phyloP scores from a whole-genome alignment of 37 sponge, comb jelly and placozoan species.

The Amphimedon queenslandica region DNA sequence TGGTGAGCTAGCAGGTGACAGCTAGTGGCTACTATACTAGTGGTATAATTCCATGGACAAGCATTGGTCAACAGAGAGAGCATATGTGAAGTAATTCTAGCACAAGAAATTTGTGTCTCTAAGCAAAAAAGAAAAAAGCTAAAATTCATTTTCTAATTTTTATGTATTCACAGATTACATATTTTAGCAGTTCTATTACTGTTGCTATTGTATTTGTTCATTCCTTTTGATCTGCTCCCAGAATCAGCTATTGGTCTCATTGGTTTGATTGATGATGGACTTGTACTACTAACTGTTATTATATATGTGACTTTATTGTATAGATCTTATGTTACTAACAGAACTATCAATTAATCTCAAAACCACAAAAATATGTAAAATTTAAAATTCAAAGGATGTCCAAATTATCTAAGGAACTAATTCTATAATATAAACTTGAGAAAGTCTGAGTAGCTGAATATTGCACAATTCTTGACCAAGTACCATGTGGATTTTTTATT shows the following conservation, averaged over 20 bases:
- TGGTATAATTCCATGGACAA: too few relatives aligned
- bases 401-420: too few relatives aligned
- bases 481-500: too few relatives aligned
- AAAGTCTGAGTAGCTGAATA: too few relatives aligned
- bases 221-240: conserved; percentile 89
- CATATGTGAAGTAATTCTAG: conserved; percentile 11
- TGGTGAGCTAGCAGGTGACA: conserved; percentile 45
- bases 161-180: conserved; percentile 54
- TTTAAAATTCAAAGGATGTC: too few relatives aligned
- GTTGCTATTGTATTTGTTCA: conserved; percentile 66
- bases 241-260: conserved; percentile 87
- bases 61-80: background rate
- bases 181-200: conserved; percentile 54
- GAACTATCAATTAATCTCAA: background rate
- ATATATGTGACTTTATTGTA: conserved; percentile 66
- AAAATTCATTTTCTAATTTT: conserved; percentile 51
- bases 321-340: conserved; percentile 22
- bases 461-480: too few relatives aligned
- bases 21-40: too few relatives aligned
- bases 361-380: too few relatives aligned
- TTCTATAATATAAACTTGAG: too few relatives aligned
- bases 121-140: conserved; percentile 51
- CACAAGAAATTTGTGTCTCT: too few relatives aligned
- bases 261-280: conserved; percentile 88
- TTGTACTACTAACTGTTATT: conserved; percentile 48